Percentiles rank a stretch among this genome's conserved stretches.
Conservation (phyloP, 1,140 invertebrate genomes). For the Drosophila ohnishii region DNA sequence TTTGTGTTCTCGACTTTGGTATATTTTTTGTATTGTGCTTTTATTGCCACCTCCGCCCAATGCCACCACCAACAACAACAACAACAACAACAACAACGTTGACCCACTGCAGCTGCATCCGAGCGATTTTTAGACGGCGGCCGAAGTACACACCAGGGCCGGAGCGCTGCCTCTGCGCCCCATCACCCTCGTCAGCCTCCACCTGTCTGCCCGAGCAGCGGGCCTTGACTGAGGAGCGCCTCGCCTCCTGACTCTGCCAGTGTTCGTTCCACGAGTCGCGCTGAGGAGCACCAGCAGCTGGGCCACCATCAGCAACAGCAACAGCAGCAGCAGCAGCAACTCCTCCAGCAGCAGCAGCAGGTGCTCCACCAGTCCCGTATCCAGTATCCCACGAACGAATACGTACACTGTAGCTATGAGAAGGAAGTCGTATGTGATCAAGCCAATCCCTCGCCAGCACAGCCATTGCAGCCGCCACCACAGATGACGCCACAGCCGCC, state of each 20-base stretch:
- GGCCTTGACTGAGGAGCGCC: slow-evolving; percentile 84
- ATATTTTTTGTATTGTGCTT: slow-evolving; percentile 10
- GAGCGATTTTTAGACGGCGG: slow-evolving; percentile 86
- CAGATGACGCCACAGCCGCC: not conserved
- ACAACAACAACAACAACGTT: slow-evolving; percentile 6
- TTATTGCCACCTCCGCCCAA: slow-evolving; percentile 13
- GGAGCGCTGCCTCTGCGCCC: slow-evolving; percentile 83
- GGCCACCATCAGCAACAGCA: slow-evolving; percentile 53
- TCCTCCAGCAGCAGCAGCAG: slow-evolving; percentile 46
- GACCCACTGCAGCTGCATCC: slow-evolving; percentile 85
- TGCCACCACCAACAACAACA: not conserved
- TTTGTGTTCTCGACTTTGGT: slow-evolving; percentile 40
- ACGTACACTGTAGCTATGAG: slow-evolving; percentile 82
- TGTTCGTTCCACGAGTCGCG: slow-evolving; percentile 77
- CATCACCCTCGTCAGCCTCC: slow-evolving; percentile 84
- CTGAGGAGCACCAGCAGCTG: slow-evolving; percentile 61
- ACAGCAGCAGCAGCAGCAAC: slow-evolving; percentile 38
- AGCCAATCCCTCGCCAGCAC: slow-evolving; percentile 56
- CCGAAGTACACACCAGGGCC: slow-evolving; percentile 83
- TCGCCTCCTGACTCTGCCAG: slow-evolving; percentile 83
- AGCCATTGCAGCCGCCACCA: slow-evolving; percentile 16
- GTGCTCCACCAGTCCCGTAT: slow-evolving; percentile 40
- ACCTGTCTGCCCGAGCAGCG: slow-evolving; percentile 83
- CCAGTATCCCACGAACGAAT: slow-evolving; percentile 71
- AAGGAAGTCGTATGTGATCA: slow-evolving; percentile 82